A percentile compares a stretch with the other conserved stretches of the same genome.
Evolutionary conservation across 1,140 invertebrate species (phyloP).

Genomic region (Ooceraea biroi): DNA sequence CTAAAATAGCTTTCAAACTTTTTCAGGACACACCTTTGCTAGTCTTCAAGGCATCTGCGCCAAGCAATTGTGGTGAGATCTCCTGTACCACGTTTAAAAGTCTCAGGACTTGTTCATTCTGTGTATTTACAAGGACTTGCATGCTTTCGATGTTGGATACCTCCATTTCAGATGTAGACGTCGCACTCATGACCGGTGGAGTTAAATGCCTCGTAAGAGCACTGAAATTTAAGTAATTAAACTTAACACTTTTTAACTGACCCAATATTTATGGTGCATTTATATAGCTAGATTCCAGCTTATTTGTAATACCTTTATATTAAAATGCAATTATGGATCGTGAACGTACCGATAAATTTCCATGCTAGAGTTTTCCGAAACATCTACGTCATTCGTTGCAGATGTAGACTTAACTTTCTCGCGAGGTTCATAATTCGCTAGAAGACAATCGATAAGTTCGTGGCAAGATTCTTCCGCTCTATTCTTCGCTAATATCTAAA

Average conservation of each 20-base stretch:
- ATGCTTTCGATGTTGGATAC: constrained; percentile 81
- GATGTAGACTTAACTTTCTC: constrained; percentile 69
- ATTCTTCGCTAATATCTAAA: constrained; percentile 85
- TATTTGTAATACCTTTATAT: not conserved
- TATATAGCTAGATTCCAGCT: too few relatives aligned
- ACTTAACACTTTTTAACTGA: too few relatives aligned
- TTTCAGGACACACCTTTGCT: constrained; percentile 56
- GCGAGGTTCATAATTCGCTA: constrained; percentile 79
- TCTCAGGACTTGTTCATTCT: constrained; percentile 83
- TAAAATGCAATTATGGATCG: constrained; percentile 21
- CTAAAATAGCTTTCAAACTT: not conserved
- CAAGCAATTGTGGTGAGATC: constrained; percentile 83
- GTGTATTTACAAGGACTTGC: constrained; percentile 83
- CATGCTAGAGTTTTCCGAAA: constrained; percentile 86
- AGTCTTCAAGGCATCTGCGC: constrained; percentile 80
- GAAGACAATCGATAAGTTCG: constrained; percentile 85
- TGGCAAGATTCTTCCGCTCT: constrained; percentile 86
- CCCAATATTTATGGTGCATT: too few relatives aligned
- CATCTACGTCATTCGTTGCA: constrained; percentile 78
- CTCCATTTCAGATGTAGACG: constrained; percentile 55
- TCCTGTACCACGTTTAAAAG: constrained; percentile 81
- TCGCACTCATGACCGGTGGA: constrained; percentile 66
- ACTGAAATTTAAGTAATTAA: constrained; percentile 55
- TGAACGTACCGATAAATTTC: constrained; percentile 85
- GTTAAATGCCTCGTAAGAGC: constrained; percentile 79